Base-by-base conservation (phyloP, 2,797 vertebrate genomes). In the Alca torda region DNA sequence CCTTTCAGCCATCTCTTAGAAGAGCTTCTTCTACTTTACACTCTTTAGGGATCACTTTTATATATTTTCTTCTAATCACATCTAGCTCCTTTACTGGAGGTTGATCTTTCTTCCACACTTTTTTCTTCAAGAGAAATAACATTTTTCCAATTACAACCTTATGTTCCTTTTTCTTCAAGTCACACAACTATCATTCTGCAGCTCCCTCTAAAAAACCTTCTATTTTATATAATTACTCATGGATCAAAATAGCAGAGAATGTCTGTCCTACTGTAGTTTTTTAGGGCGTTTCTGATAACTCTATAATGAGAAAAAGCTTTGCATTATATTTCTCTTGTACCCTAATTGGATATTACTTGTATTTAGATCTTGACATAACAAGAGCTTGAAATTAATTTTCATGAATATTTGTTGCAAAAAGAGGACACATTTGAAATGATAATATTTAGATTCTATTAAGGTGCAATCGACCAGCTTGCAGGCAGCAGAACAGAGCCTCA, bases 331-430 rank as follows among this genome's bases (percentile, higher is more conserved):
- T 79, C 20, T 10, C 20, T 63, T 41, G 20, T 82, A 65, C 56
- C 69, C 43, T 90, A 70, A 53, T 19, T 91, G 60, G 68, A 53
- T 94, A 78, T 85, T 70, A 92, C 48, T 74, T 53, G 28, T 59
- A 75, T 85, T 80, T 84, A 85, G 37, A 54, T 39, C 56, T 70
- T 85, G 72, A 89, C 68, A 87, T 80, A 91, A 68, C 35, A 50
- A 39, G 41, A 84, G 18, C 72, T 84, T 90, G 65, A 90, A 95
- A 96, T 90, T 78, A 93, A 83, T 93, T 95, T 92, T 90, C 37
- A 35, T 67, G 19, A 93, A 56, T 79, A 59, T 84, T 59, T 54
- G 50, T 75, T 67, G 33, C 56, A 93, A 93, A 65, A 88, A 87
- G 68, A 59, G 57, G 37, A 76, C 16, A 57, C 65, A 68, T 63